Evolutionary conservation across 2,113 vertebrate genomes (phyloP).

Genomic region (Pseudorectes ferrugineus): DNA sequence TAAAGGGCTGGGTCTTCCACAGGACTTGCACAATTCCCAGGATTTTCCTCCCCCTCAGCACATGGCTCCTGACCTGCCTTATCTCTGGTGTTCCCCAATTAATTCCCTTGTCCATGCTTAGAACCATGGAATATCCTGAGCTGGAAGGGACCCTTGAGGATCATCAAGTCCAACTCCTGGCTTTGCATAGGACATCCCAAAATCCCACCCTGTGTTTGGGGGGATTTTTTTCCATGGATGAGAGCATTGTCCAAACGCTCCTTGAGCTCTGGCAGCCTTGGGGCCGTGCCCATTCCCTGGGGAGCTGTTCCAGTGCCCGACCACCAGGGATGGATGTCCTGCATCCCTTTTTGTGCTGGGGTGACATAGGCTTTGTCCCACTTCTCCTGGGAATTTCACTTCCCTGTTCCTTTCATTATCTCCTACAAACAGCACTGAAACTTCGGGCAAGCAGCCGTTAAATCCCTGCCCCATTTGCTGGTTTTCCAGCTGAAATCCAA

Average conservation of each 20-base stretch:
- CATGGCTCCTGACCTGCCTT: neutral
- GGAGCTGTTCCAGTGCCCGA: neutral
- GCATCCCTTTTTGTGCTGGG: neutral
- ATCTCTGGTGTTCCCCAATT: neutral
- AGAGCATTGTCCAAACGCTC: neutral
- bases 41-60: neutral
- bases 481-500: neutral
- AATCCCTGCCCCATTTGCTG: fast-evolving
- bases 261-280: neutral
- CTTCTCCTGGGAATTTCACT: neutral
- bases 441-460: neutral
- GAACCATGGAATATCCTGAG: neutral
- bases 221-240: neutral
- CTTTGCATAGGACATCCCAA: neutral
- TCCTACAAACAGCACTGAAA: neutral
- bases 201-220: neutral
- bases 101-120: neutral
- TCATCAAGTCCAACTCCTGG: neutral
- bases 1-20: neutral
- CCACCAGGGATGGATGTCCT: neutral
- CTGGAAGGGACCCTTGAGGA: neutral
- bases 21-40: neutral
- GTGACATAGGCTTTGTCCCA: fast-evolving
- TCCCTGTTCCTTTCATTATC: neutral
- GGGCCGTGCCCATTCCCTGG: neutral